phyloP scores from a whole-genome alignment of 1,140 invertebrate genomes.

The Diachasmimorpha longicaudata region DNA sequence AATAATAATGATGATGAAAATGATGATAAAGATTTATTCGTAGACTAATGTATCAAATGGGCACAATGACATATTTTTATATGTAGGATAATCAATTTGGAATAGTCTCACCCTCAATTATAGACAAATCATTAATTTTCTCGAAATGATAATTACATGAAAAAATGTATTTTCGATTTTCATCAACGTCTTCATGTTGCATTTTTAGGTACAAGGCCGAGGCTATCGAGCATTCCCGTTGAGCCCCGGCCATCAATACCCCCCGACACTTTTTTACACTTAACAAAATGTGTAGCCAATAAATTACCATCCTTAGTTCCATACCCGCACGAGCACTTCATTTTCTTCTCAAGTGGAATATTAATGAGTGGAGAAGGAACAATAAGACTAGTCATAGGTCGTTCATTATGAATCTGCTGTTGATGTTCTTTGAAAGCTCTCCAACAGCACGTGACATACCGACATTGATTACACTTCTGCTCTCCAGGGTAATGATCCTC shows the following conservation, averaged over 20 bases:
- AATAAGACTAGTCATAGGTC: conserved; percentile 64
- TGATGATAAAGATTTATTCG: too few relatives aligned
- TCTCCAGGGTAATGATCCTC: conserved; percentile 68
- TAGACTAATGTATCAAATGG: too few relatives aligned
- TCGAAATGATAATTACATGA: too few relatives aligned
- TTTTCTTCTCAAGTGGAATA: conserved; percentile 64
- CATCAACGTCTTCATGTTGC: conserved; percentile 21
- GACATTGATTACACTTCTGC: conserved; percentile 75
- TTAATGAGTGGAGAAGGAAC: conserved; percentile 60
- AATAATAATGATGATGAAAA: too few relatives aligned
- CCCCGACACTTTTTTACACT: conserved; percentile 51
- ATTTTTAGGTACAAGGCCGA: conserved; percentile 56
- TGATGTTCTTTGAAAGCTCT: conserved; percentile 75
- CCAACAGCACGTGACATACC: conserved; percentile 78
- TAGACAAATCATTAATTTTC: too few relatives aligned
- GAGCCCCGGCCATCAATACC: conserved; percentile 44
- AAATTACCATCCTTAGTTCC: conserved; percentile 69
- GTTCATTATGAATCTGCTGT: conserved; percentile 68
- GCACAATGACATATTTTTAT: too few relatives aligned
- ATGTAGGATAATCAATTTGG: too few relatives aligned
- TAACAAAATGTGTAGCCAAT: conserved; percentile 57
- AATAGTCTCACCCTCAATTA: too few relatives aligned
- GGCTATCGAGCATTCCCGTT: conserved; percentile 59
- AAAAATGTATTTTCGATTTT: too few relatives aligned
- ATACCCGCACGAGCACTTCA: conserved; percentile 80